phyloP scores from a whole-genome alignment of 2,888 invertebrate species.

The Thecophora atra region DNA sequence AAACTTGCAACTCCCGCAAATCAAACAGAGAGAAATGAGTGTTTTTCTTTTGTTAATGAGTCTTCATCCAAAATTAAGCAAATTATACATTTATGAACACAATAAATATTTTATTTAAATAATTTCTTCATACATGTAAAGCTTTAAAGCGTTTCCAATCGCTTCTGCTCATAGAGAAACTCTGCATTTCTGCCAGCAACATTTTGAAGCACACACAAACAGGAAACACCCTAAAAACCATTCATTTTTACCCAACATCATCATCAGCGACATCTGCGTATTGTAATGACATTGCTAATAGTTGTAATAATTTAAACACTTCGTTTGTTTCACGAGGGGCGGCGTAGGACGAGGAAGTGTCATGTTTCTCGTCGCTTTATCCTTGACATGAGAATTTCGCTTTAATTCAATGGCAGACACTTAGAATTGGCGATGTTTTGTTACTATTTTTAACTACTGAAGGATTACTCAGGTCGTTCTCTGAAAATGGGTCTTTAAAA shows the following conservation, averaged over 20 bases:
- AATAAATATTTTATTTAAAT: no score
- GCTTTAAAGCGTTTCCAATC: background rate
- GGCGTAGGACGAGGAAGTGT: background rate
- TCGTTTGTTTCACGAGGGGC: background rate
- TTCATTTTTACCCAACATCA: background rate
- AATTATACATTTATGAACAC: no score
- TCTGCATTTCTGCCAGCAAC: background rate
- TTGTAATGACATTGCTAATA: constrained; percentile 20
- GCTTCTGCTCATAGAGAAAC: background rate
- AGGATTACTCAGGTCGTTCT: no score
- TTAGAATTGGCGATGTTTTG: no score
- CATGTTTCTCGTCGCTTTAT: background rate
- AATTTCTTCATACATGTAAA: background rate
- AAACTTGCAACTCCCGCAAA: no score
- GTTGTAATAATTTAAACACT: constrained; percentile 23
- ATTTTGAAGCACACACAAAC: background rate
- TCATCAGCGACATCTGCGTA: constrained; percentile 3
- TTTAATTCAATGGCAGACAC: background rate
- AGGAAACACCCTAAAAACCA: constrained; percentile 1
- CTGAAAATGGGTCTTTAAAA: no score
- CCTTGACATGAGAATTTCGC: background rate
- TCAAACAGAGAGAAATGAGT: no score
- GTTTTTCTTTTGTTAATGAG: no score
- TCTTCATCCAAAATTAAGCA: no score
- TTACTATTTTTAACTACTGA: no score